A percentile compares a stretch with the other conserved stretches of the same genome.
Conservation (phyloP, 2,888 invertebrate genomes). For the Eumerus sabulonum region DNA sequence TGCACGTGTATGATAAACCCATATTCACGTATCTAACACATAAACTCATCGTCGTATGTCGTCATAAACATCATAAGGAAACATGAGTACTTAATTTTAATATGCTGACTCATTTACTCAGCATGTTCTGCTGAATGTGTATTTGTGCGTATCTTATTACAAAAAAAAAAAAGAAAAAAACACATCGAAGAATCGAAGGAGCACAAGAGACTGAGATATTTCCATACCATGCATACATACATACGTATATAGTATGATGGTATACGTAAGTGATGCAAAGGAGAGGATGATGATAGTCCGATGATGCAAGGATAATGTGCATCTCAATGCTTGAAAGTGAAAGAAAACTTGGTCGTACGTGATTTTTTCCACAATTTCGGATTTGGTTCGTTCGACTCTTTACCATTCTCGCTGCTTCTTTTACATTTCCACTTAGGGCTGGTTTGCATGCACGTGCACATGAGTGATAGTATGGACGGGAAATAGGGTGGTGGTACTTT, state of each 20-base stretch:
- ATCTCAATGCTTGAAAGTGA: constrained; percentile 59
- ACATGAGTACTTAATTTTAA: constrained; percentile 65
- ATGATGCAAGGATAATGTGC: constrained; percentile 65
- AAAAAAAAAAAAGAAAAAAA: constrained; percentile 11
- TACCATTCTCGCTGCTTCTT: background rate
- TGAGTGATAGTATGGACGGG: constrained; percentile 5
- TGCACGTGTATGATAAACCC: too few species aligned
- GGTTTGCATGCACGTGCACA: background rate
- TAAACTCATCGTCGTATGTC: constrained; percentile 28
- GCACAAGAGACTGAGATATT: too few species aligned
- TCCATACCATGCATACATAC: too few species aligned
- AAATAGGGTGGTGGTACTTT: constrained; percentile 3
- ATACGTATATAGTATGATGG: too few species aligned
- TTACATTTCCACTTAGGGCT: background rate
- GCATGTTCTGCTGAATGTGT: constrained; percentile 40
- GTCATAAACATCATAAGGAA: constrained; percentile 57
- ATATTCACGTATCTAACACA: constrained; percentile 41
- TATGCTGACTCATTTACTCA: constrained; percentile 63
- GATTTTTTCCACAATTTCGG: constrained; percentile 26
- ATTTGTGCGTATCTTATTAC: constrained; percentile 57
- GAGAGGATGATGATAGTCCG: constrained; percentile 34
- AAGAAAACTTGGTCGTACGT: constrained; percentile 53
- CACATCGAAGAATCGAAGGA: constrained; percentile 6
- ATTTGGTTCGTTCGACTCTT: constrained; percentile 27
- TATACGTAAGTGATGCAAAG: too few species aligned